Conservation (phyloP, 2,113 vertebrate genomes). For the Apaloderma vittatum region DNA sequence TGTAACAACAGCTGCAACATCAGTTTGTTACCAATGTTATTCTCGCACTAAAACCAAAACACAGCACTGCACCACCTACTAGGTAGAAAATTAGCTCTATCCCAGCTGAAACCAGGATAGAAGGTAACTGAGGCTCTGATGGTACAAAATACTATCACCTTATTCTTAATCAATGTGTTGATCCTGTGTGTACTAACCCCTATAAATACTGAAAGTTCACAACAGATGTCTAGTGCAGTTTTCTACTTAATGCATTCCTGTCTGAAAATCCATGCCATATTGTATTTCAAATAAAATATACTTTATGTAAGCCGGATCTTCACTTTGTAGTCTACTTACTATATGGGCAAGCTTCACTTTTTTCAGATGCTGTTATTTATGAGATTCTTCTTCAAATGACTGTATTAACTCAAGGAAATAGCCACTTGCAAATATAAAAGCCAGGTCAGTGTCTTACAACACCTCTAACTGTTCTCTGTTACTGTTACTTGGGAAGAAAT, state of each 20-base stretch:
- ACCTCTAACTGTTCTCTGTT: background rate
- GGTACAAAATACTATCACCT: background rate
- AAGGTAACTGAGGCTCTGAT: background rate
- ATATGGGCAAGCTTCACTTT: background rate
- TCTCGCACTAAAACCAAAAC: too few relatives aligned
- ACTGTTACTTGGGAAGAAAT: background rate
- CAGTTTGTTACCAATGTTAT: too few relatives aligned
- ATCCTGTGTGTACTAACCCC: background rate
- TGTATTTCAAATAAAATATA: background rate
- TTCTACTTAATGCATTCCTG: background rate
- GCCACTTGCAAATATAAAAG: background rate
- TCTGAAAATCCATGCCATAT: background rate
- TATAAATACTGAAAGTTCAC: background rate
- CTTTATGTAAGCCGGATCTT: background rate
- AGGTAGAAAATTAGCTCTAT: too few relatives aligned
- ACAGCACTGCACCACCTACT: too few relatives aligned
- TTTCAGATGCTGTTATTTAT: background rate
- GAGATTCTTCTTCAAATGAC: background rate
- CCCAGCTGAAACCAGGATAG: too few relatives aligned
- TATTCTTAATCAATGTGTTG: background rate
- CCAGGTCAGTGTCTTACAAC: background rate
- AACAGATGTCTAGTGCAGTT: background rate
- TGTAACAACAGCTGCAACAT: too few relatives aligned
- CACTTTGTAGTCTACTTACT: background rate
- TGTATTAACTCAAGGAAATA: background rate